phyloP scores from a whole-genome alignment of 2,888 invertebrate species.

The Linnaemya vulpina region DNA sequence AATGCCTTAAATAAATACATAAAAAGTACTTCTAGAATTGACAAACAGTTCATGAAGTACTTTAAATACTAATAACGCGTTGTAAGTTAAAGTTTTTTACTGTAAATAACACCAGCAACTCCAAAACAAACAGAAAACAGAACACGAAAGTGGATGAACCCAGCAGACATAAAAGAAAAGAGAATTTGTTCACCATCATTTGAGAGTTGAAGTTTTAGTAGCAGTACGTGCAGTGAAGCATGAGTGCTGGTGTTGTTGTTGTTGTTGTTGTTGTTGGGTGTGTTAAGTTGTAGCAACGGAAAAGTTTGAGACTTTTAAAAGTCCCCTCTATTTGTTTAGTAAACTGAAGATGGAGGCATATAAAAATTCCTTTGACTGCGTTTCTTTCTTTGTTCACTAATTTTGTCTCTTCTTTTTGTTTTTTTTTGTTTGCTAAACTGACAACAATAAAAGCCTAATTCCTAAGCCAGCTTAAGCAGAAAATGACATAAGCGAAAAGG shows the following conservation, averaged over 20 bases:
- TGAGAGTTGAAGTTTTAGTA: slow-evolving; percentile 14
- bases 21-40: not conserved
- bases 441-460: slow-evolving; percentile 60
- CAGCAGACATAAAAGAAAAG: slow-evolving; percentile 18
- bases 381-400: too few species aligned
- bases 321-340: slow-evolving; percentile 26
- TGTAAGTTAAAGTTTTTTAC: slow-evolving; percentile 1
- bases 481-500: slow-evolving; percentile 6
- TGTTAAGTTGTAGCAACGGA: slow-evolving; percentile 15
- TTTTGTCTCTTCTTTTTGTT: not conserved
- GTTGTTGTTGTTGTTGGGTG: slow-evolving; percentile 12
- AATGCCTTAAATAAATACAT: slow-evolving; percentile 36
- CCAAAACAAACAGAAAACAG: not conserved
- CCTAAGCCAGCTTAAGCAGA: slow-evolving; percentile 48
- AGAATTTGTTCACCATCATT: slow-evolving; percentile 13
- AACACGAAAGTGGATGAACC: not conserved
- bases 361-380: slow-evolving; percentile 11
- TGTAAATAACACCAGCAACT: slow-evolving; percentile 42
- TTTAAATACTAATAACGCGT: slow-evolving; percentile 23
- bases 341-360: slow-evolving; percentile 20
- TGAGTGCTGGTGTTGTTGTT: slow-evolving; percentile 15
- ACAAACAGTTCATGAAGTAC: slow-evolving; percentile 19
- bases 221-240: slow-evolving; percentile 21
- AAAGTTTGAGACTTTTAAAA: slow-evolving; percentile 11
- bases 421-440: slow-evolving; percentile 3